These are phyloP conservation scores for Mustela lutreola DNA, from an alignment of 2,113 vertebrate genomes.

Conservation along the genomic window DNA sequence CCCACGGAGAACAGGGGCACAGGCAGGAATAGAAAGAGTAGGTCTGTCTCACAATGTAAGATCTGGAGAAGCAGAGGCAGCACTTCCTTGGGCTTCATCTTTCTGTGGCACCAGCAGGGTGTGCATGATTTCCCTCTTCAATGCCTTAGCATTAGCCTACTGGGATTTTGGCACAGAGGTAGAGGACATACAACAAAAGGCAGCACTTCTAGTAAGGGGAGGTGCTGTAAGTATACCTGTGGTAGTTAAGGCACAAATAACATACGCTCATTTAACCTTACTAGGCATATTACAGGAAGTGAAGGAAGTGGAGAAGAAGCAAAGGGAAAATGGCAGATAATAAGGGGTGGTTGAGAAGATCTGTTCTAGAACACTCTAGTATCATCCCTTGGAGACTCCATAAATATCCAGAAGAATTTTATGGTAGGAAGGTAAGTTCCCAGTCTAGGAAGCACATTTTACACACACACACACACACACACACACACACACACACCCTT, in stretches of 20 bases:
- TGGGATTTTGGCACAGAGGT: background rate
- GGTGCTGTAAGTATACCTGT: background rate
- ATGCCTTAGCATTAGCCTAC: background rate
- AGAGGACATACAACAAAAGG: background rate
- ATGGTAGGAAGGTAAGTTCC: background rate
- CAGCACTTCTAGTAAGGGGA: background rate
- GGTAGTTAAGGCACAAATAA: background rate
- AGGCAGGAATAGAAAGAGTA: background rate
- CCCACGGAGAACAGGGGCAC: background rate
- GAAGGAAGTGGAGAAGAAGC: background rate
- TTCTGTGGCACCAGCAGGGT: background rate
- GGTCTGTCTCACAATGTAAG: background rate
- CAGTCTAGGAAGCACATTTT: constrained; percentile 23
- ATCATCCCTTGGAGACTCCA: background rate
- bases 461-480: background rate
- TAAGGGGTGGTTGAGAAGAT: background rate
- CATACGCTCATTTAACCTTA: background rate
- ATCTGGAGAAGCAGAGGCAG: background rate
- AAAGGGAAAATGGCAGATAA: background rate
- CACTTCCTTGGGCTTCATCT: background rate
- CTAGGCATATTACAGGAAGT: background rate
- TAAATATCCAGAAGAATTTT: background rate
- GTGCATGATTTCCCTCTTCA: background rate
- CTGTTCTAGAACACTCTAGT: background rate
- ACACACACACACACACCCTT: background rate